These are phyloP conservation scores for Heterochromis multidens DNA, from an alignment of 2,113 vertebrate genomes.

Conservation along the genomic window DNA sequence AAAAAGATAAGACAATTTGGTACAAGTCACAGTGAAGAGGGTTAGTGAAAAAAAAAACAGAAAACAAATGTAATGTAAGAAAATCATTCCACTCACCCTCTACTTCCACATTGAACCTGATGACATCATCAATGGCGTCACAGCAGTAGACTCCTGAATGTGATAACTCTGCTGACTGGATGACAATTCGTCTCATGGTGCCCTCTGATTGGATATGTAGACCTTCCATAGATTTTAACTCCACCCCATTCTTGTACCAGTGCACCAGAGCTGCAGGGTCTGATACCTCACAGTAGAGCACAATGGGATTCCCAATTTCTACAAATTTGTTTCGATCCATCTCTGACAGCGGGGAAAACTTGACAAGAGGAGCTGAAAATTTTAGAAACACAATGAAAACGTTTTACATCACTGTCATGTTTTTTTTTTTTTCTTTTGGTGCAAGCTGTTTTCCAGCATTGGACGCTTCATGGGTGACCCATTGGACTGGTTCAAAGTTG, in stretches of 20 bases:
- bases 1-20: background rate
- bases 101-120: constrained; percentile 81
- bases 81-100: constrained; percentile 71
- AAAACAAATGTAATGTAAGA: background rate
- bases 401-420: background rate
- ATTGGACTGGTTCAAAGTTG: no score
- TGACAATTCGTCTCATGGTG: constrained; percentile 80
- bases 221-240: constrained; percentile 72
- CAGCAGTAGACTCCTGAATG: constrained; percentile 83
- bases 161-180: constrained; percentile 78
- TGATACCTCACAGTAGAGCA: constrained; percentile 81
- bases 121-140: constrained; percentile 79
- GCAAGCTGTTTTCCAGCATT: no score
- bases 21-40: constrained; percentile 3
- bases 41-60: background rate
- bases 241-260: constrained; percentile 81
- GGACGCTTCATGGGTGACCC: background rate
- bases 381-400: constrained; percentile 2
- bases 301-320: constrained; percentile 79
- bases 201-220: constrained; percentile 80
- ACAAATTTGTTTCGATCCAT: constrained; percentile 83
- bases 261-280: constrained; percentile 71
- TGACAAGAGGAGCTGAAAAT: constrained; percentile 77
- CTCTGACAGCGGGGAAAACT: constrained; percentile 77
- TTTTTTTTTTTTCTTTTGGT: background rate